Evolutionary conservation across 2,888 invertebrate species (phyloP), one percentile per base, ranked within the genome.

Genomic region (Dasysyrphus albostriatus): DNA sequence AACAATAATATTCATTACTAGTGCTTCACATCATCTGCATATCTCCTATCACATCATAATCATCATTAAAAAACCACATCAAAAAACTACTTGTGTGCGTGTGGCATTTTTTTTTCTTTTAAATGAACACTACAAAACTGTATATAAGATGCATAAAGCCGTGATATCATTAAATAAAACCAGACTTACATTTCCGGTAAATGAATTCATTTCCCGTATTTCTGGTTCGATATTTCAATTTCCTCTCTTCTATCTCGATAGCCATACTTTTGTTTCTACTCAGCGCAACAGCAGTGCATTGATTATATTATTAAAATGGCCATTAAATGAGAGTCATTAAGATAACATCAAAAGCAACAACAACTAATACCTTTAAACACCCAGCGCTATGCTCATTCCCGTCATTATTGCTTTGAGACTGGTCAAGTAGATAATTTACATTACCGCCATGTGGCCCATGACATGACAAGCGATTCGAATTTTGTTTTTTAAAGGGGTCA

Each of bases 191-290:
- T 85, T 85, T 85, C 84, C 84, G 84, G 84, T 67, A 70, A 61
- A 61, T 61, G 8, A 39, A 63, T 37, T 70, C 67, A 73, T 81
- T 81, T 84, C 84, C 80, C 84, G 84, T 84, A 84, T 84, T 84
- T 77, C 84, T 81, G 81, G 76, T 77, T 81, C 76, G 72, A 69
- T 59, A 39, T 58, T 42, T 16, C 54, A 54, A 44, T 61, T 67
- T 58, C 51, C 44, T n/a, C 42, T 54, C 39, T 49, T 49, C 49
- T 44, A 37, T 37, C 34, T 24, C 19, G 34, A 67, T 39, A 54
- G 34, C 9, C 9, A 19, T 12, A 1, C 4, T 16, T 39, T 16
- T 24, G 7, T 24, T 19, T 12, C 12, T 42, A 14, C 12, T 14
- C 16, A 12, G 16, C 32, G 14, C 24, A 29, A 29, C 24, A 1